phyloP scores from a whole-genome alignment of 2,113 vertebrate genomes.

The Vanacampus margaritifer region DNA sequence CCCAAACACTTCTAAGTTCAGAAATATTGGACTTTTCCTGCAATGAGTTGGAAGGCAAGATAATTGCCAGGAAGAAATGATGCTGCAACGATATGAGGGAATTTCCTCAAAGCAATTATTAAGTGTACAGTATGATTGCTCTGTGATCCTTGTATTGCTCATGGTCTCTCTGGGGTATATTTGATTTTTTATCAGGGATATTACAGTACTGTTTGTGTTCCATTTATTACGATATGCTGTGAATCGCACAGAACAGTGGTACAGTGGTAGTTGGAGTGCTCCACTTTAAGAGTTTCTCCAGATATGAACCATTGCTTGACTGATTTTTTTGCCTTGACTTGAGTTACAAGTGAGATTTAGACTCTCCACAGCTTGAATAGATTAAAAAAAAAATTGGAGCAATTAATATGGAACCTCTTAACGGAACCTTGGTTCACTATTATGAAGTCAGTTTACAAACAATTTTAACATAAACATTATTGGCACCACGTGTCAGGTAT shows the following conservation, averaged over 20 bases:
- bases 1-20: not conserved
- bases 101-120: not conserved
- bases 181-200: not conserved
- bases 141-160: not conserved
- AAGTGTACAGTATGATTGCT: not conserved
- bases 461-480: too few species aligned
- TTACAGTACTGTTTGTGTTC: not conserved
- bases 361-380: not conserved
- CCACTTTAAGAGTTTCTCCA: not conserved
- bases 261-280: not conserved
- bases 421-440: not conserved
- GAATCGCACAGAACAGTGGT: not conserved
- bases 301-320: not conserved
- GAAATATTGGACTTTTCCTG: not conserved
- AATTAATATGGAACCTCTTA: not conserved
- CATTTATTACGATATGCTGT: not conserved
- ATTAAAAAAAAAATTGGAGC: not conserved
- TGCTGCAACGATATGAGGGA: not conserved
- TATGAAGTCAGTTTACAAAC: not conserved
- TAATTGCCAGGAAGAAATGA: constrained; percentile 4
- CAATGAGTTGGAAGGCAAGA: not conserved
- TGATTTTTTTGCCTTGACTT: not conserved
- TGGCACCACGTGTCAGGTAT: too few species aligned
- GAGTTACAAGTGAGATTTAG: not conserved
- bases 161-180: not conserved